Evolutionary conservation across 2,113 vertebrate species (phyloP).

Genomic region (Semnornis frantzii): DNA sequence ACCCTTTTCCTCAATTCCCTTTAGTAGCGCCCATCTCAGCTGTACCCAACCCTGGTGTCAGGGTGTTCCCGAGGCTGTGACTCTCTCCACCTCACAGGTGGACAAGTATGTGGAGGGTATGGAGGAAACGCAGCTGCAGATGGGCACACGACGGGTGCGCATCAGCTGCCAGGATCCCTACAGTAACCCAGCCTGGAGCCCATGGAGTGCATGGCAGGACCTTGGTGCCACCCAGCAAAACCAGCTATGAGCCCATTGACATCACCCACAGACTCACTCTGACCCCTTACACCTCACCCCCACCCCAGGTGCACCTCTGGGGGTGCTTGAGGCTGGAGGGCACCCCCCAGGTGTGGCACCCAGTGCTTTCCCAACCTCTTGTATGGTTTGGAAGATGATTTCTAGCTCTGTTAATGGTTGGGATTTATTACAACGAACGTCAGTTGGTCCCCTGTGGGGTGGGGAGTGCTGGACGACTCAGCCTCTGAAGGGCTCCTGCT

Average conservation of each 20-base stretch:
- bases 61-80: accelerated
- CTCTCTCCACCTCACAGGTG: neutral
- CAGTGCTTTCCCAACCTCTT: neutral
- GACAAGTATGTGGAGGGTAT: neutral
- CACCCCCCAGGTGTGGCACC: neutral
- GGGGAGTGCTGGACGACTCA: neutral
- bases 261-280: accelerated
- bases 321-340: neutral
- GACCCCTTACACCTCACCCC: neutral
- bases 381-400: neutral
- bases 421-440: neutral
- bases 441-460: accelerated
- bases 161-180: conserved; percentile 59
- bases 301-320: accelerated
- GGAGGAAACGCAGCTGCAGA: neutral
- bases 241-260: accelerated
- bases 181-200: neutral
- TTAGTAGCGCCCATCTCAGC: accelerated
- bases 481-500: accelerated
- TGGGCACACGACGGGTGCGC: accelerated
- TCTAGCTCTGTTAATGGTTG: neutral
- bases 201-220: conserved; percentile 19
- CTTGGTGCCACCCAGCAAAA: accelerated
- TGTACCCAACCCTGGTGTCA: accelerated
- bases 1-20: neutral